Evolutionary conservation across 2,888 invertebrate species (phyloP), one percentile per base, ranked within the genome.

Genomic region (Drosophila antonietae): DNA sequence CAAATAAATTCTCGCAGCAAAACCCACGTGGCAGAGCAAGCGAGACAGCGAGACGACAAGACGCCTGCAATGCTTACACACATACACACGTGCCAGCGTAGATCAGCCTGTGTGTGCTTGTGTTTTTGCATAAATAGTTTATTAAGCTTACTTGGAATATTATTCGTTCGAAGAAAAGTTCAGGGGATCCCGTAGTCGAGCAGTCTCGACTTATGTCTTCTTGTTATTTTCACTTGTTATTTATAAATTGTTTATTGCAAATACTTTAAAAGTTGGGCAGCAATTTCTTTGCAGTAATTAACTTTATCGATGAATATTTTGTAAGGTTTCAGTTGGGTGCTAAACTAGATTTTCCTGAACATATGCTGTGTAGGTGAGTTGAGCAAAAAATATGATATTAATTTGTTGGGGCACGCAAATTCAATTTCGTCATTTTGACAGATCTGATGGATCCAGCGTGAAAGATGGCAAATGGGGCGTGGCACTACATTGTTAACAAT

Each of bases 281-380:
- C 47, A 64, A 49, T 28, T 77, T 78, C 57, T 43, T 55, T 18
- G 44, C 49, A 57, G 55, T 67, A 65, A 68, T 84, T 76, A 73
- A 81, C 72, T 81, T 83, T 74, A 81, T 52, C 71, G 65, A 83
- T 76, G 72, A 73, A 63, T 33, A 49, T 68, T 62, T 46, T 69
- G 44, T 61, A 6, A 49, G 18, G 18, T 43, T 53, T 53, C n/a
- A 2, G 18, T 18, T 18, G 28, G 33, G 10, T 31, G 31, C 12
- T 6, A 3, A 6, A 33, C 33, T 18, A 3, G 51, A 33, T 33
- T 51, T 33, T 0, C 53, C 2, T 6, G 41, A 31, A 28, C 14
- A 23, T 6, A 12, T 6, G n/a, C 9, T 43, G 15, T 2, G 37
- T 3, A 15, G 28, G 3, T 20, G 23, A 20, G 35, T 12, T 66